Evolutionary conservation across 92 coral and sea anemone genomes (phyloP).

Genomic region (Zoanthus gigantus): DNA sequence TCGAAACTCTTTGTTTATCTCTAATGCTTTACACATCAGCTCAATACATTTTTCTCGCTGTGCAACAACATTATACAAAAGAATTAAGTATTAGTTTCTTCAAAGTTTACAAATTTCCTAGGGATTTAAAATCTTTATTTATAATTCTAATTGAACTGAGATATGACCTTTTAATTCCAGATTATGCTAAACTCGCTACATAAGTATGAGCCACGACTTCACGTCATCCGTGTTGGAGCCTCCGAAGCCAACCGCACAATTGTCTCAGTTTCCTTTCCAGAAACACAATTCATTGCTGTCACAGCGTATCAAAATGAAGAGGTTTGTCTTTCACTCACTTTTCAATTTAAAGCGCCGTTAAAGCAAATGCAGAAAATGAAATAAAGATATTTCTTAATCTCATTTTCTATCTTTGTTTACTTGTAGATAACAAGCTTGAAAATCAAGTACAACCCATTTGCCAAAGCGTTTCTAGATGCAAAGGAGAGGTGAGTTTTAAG

Average conservation of each 20-base stretch:
- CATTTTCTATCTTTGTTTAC: slow-evolving; percentile 6
- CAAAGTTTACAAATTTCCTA: slow-evolving; percentile 25
- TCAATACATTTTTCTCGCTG: slow-evolving; percentile 34
- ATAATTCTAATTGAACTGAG: slow-evolving; percentile 27
- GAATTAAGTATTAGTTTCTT: slow-evolving; percentile 19
- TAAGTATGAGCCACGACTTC: slow-evolving; percentile 97
- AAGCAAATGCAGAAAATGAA: slow-evolving; percentile 1
- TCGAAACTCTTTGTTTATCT: slow-evolving; percentile 7
- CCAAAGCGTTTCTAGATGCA: slow-evolving; percentile 98
- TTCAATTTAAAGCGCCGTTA: neutral
- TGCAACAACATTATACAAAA: slow-evolving; percentile 5
- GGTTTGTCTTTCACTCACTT: slow-evolving; percentile 55
- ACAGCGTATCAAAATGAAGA: slow-evolving; percentile 99
- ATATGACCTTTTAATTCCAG: slow-evolving; percentile 57
- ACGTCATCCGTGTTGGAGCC: slow-evolving; percentile 87
- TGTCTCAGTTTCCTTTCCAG: slow-evolving; percentile 90
- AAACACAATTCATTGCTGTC: slow-evolving; percentile 96
- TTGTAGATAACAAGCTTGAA: slow-evolving; percentile 93
- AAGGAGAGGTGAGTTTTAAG: slow-evolving; percentile 82
- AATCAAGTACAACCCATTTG: slow-evolving; percentile 95
- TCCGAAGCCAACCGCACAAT: slow-evolving; percentile 87
- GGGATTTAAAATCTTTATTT: neutral
- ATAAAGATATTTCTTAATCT: slow-evolving; percentile 2
- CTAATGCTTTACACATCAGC: neutral
- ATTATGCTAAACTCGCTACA: slow-evolving; percentile 97